Percentiles rank a stretch among this genome's conserved stretches.
These are phyloP conservation scores for Laupala kohalensis DNA, from an alignment of 1,140 invertebrate genomes.

Conservation along the genomic window DNA sequence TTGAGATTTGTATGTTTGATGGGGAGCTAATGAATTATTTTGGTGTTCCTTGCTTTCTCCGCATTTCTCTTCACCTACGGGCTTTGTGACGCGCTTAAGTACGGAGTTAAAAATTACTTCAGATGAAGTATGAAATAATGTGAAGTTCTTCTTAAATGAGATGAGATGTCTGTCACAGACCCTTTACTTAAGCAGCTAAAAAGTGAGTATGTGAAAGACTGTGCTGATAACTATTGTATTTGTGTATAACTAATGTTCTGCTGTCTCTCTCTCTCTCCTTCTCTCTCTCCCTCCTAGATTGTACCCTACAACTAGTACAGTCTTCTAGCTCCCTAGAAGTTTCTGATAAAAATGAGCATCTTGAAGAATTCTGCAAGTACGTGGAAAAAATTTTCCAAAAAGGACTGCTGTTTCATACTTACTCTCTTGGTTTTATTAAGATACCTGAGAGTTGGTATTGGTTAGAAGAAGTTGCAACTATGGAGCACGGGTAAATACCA, in stretches of 20 bases:
- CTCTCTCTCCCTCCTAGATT: constrained; percentile 32
- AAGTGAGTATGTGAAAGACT: constrained; percentile 21
- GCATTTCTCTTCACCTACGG: too few species aligned
- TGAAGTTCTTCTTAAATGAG: constrained; percentile 1
- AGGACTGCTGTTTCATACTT: constrained; percentile 26
- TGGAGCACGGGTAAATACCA: constrained; percentile 24
- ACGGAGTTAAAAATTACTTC: too few species aligned
- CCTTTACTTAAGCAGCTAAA: constrained; percentile 39
- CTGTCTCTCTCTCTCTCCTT: too few species aligned
- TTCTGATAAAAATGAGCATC: constrained; percentile 28
- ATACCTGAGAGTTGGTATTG: constrained; percentile 34
- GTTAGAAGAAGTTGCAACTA: constrained; percentile 30
- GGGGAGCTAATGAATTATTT: too few species aligned
- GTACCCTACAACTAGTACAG: constrained; percentile 27
- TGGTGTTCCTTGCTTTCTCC: too few species aligned
- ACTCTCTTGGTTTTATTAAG: constrained; percentile 27
- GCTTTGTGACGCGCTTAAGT: too few species aligned
- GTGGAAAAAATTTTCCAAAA: constrained; percentile 36
- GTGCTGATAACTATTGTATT: too few species aligned
- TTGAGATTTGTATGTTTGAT: too few species aligned
- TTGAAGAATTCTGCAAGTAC: constrained; percentile 30
- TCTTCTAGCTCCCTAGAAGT: constrained; percentile 24
- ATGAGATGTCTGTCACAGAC: constrained; percentile 36
- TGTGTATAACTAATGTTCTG: too few species aligned
- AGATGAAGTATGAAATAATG: background rate